Base-by-base conservation (phyloP, 2,113 vertebrate species). In the Chionomys nivalis region DNA sequence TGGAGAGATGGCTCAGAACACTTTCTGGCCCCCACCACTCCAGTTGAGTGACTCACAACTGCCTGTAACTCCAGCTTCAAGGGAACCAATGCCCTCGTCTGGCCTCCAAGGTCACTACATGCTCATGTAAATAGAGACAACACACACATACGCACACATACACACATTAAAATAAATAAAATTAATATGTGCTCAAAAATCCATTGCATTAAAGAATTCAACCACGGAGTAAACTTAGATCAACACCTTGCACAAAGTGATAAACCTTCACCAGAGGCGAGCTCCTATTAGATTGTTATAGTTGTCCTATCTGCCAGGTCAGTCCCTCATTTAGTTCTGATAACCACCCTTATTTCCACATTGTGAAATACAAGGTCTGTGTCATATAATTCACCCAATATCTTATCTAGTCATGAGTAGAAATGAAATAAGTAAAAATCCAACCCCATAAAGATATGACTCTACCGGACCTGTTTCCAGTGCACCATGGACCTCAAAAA, bases 401-500 rank as follows among this genome's bases (percentile, higher is more conserved):
- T 76, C 66, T 77, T 73, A 61, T 79, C 49, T 17, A 24, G 11
- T 6, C 72, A 28, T 42, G 85, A 24, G 16, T 26, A 49, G 17
- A 81, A 68, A 85, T 82, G 31, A 58, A 31, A 82, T 55, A 89
- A 36, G 28, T 75, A 47, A 96, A 94, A 90, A 23, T 28, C 77
- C 11, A 86, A 47, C 65, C 42, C 87, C n/a, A 24, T 24, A n/a
- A 94, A 42, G n/a, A 63, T 26, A 52, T 68, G 47, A 87, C 17
- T 33, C 47, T 10, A 52, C 42, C 31, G 42, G 13, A 36, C 39
- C 61, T 66, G 63, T 90, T 94, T 83, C 52, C 58, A 8, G 24
- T 68, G 66, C n/a, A 89, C 61, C 12, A 12, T 1, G 2, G 8
- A 63, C 63, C 21, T 88, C 66, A 73, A 76, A 86, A 72, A 68